phyloP scores from a whole-genome alignment of 2,888 invertebrate genomes.

The Sisyra terminalis region DNA sequence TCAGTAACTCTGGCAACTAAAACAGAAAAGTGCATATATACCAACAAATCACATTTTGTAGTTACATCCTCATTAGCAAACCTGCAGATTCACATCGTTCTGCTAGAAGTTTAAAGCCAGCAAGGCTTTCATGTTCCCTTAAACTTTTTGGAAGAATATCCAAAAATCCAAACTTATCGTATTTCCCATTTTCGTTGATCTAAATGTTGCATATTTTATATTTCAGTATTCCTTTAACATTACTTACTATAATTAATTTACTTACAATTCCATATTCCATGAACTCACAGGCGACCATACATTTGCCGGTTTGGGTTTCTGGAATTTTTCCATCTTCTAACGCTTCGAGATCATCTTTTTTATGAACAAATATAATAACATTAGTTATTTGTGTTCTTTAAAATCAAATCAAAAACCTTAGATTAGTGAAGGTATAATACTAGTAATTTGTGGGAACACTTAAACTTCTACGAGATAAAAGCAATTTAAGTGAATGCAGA shows the following conservation, averaged over 20 bases:
- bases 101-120: not conserved
- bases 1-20: conserved; percentile 1
- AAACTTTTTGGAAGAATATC: conserved; percentile 3
- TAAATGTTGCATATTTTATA: conserved; percentile 1
- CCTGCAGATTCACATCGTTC: conserved; percentile 5
- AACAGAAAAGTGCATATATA: not conserved
- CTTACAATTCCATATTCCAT: conserved; percentile 30
- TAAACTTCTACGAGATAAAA: too few relatives aligned
- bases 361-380: not conserved
- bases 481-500: too few relatives aligned
- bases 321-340: conserved; percentile 26
- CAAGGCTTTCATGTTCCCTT: not conserved
- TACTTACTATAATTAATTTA: conserved; percentile 1
- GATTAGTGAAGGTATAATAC: not conserved
- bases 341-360: conserved; percentile 14
- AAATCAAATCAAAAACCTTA: not conserved
- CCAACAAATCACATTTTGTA: not conserved
- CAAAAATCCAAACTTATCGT: conserved; percentile 3
- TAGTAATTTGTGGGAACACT: not conserved
- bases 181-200: conserved; percentile 3
- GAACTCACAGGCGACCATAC: conserved; percentile 31
- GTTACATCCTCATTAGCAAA: not conserved
- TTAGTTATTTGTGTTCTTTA: not conserved
- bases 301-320: conserved; percentile 25
- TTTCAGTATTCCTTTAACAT: not conserved